Conservation (phyloP, 1,140 invertebrate species). For the Parapsyche elsis region DNA sequence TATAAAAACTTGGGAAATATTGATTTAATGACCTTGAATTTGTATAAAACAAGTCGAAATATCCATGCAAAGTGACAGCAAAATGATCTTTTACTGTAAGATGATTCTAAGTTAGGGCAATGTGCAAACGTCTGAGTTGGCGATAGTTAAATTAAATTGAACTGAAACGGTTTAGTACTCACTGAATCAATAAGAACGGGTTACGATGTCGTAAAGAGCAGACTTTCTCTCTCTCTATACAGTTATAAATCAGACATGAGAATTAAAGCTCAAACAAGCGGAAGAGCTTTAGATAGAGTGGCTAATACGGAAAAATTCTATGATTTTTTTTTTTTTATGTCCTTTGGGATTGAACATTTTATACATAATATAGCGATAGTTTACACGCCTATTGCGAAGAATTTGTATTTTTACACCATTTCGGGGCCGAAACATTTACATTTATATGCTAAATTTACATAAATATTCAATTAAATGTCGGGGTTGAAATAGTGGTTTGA, state of each 20-base stretch:
- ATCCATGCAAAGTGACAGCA: no score
- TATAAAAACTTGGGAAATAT: no score
- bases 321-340: neutral
- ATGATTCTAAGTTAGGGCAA: no score
- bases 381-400: neutral
- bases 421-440: conserved; percentile 9
- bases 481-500: conserved; percentile 7
- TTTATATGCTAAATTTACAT: conserved; percentile 17
- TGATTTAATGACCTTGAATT: no score
- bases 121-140: no score
- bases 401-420: conserved; percentile 4
- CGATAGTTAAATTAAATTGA: no score
- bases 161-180: no score
- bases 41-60: no score
- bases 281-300: conserved; percentile 27
- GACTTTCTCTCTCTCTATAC: neutral
- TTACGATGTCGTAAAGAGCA: conserved; percentile 6
- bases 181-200: neutral
- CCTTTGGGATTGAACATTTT: neutral
- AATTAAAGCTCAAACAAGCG: conserved; percentile 25
- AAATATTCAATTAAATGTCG: conserved; percentile 24
- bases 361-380: neutral
- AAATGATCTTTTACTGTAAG: no score
- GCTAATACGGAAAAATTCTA: no score
- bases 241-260: conserved; percentile 2